Evolutionary conservation across 2,888 invertebrate species (phyloP), one percentile per base, ranked within the genome.

Genomic region (Pegoplata infirma): DNA sequence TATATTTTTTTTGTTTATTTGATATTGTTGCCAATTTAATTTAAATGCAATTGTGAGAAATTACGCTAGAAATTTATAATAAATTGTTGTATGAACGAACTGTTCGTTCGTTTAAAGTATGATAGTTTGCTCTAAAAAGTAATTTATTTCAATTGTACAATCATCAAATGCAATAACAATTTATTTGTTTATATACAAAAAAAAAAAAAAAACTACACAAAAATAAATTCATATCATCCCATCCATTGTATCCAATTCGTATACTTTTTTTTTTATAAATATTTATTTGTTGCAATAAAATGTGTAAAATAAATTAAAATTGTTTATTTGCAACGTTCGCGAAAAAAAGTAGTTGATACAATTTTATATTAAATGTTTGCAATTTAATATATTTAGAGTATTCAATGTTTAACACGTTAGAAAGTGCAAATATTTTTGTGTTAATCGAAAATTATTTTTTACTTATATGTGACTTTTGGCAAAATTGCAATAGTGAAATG

Each of bases 251-350:
- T 12, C 25, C 36, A 10, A 36, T 12, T 12, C 12, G 36, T 4
- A 36, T 8, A 36, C 28, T 40, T 14, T 64, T 14, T 36, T 36
- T 4, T 40, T 66, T 0, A 53, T 10, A 10, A 32, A 19, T 19
- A 12, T 21, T 49, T 40, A n/a, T 64, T 58, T 56, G 56, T 49
- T 58, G 51, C 28, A 40, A 46, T 28, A 56, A 49, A 69, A 51
- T 58, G 49, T 58, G 59, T 19, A 58, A 76, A 76, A 61, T 61
- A 72, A 76, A 71, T 76, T 76, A 55, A 76, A 71, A 71, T 46
- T 69, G 49, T 69, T 76, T 47, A 21, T 49, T 28, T 12, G 59
- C 55, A 71, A 64, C 46, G 69, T 28, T 25, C 40, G 5, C n/a
- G 44, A 51, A 14, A 58, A 25, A 5, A 40, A 40, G 36, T 40